These are phyloP conservation scores for Ridgeia piscesae DNA, from an alignment of 1,140 invertebrate genomes.

Conservation along the genomic window DNA sequence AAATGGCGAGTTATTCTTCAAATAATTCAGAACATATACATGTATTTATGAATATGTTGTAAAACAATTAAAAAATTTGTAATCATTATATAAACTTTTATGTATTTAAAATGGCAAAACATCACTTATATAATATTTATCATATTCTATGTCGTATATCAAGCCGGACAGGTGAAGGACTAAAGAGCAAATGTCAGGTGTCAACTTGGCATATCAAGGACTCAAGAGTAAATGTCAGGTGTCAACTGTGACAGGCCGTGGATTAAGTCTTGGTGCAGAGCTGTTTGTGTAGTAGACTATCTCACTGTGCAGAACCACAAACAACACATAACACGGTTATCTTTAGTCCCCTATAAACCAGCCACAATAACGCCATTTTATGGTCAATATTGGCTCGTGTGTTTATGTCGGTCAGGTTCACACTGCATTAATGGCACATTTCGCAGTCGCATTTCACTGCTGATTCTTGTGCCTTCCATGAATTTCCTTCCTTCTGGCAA, in stretches of 20 bases:
- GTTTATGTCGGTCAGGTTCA: background rate
- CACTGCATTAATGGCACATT: background rate
- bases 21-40: background rate
- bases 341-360: background rate
- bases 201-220: background rate
- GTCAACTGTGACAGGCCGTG: background rate
- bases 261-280: background rate
- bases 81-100: too few relatives aligned
- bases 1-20: background rate
- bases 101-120: background rate
- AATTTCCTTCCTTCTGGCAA: background rate
- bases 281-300: background rate
- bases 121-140: background rate
- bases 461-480: background rate
- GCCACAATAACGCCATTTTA: background rate
- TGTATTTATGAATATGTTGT: too few relatives aligned
- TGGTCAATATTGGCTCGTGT: background rate
- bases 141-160: too few relatives aligned
- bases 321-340: background rate
- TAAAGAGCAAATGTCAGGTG: too few relatives aligned
- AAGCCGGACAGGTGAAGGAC: too few relatives aligned
- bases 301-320: background rate
- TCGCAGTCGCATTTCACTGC: background rate
- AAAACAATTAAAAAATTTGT: too few relatives aligned
- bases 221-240: background rate